Percentiles rank a stretch among this genome's conserved stretches.
These are phyloP conservation scores for Chydorus sphaericus DNA, from an alignment of 2,888 invertebrate species.

Conservation along the genomic window DNA sequence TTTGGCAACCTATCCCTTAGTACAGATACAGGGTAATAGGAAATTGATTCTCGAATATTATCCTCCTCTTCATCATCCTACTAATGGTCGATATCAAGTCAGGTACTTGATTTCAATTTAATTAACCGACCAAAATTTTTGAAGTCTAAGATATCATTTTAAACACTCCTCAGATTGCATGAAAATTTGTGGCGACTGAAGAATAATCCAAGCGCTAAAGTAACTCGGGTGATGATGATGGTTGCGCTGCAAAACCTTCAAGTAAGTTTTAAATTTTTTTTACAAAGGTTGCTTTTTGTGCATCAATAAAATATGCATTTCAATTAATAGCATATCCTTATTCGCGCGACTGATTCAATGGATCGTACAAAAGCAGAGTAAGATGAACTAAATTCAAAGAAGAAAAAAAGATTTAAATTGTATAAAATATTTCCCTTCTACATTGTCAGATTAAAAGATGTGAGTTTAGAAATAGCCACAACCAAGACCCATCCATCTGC, in stretches of 20 bases:
- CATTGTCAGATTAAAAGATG: constrained; percentile 48
- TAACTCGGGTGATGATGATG: constrained; percentile 70
- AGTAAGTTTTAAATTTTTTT: too few relatives aligned
- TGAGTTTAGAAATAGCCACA: constrained; percentile 67
- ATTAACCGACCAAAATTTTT: not conserved
- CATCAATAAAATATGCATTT: too few relatives aligned
- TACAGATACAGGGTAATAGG: constrained; percentile 63
- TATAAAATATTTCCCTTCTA: not conserved
- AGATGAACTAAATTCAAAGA: constrained; percentile 9
- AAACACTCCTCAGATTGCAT: constrained; percentile 36
- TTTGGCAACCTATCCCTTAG: constrained; percentile 52
- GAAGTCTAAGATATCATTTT: not conserved
- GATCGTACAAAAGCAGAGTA: constrained; percentile 30
- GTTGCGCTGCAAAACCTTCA: constrained; percentile 76
- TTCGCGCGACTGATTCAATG: constrained; percentile 52
- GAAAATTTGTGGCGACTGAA: constrained; percentile 63
- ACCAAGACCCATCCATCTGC: constrained; percentile 27
- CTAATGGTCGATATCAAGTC: constrained; percentile 34
- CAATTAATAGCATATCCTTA: constrained; percentile 58
- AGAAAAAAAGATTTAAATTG: too few relatives aligned
- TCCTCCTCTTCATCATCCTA: constrained; percentile 26
- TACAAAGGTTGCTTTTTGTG: too few relatives aligned
- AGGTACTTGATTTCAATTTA: constrained; percentile 26
- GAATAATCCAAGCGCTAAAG: constrained; percentile 36
- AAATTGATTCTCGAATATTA: constrained; percentile 60